Evolutionary conservation across 2,113 vertebrate species (phyloP), one percentile per base, ranked within the genome.

Genomic region (Steatornis caripensis): DNA sequence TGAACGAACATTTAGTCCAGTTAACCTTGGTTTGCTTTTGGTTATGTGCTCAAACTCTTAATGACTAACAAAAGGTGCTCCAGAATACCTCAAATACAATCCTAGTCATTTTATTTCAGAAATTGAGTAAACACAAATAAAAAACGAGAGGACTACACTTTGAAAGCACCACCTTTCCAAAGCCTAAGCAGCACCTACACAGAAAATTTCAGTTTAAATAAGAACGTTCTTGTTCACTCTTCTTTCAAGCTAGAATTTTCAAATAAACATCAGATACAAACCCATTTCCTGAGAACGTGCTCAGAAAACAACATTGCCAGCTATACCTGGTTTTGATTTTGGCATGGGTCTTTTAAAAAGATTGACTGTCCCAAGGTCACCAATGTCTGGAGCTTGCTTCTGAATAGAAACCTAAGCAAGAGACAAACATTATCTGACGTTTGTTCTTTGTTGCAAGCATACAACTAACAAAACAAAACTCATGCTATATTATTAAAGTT

Each of bases 321-420:
- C 48, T 58, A 17, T 97, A 99, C 99, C 99, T 97, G 99, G 97
- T 97, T 99, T 99, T 78, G 98, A 96, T 96, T 99, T 99, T 36
- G 98, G 98, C 70, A 98, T 77, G 29, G 98, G 98, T 76, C 98
- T 98, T 94, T 98, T 99, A 94, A 99, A 99, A 58, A 99, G 98
- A 89, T 98, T 99, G 55, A 99, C 98, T 23, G 99, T 99, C 69
- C 99, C 99, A 1, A 99, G 98, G 90, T 99, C 99, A 68, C 99
- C 99, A 10, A 99, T 99, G 90, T 99, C 99, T 78, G 99, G 98
- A 89, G 99, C 98, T 95, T 99, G 99, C 97, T 99, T 99, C 89
- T 99, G 99, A 95, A 99, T 99, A 49, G 99, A 99, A 86, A 99
- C 99, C 99, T 99, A 53, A 15, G 64, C 57, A 89, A 60, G 15